These are phyloP conservation scores for Pelodytes ibericus DNA, from an alignment of 2,797 vertebrate genomes.

Conservation along the genomic window DNA sequence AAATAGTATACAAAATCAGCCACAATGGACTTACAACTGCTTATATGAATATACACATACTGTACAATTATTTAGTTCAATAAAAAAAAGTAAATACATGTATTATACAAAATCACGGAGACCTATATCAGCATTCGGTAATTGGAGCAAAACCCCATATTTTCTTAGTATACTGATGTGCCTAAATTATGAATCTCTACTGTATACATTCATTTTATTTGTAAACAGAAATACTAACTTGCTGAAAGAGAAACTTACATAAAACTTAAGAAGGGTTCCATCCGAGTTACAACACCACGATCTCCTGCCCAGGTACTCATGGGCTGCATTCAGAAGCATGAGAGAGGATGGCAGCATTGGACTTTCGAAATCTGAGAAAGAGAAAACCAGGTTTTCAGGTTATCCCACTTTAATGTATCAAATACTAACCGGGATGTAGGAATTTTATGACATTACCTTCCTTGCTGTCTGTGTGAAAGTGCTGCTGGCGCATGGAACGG, in stretches of 20 bases:
- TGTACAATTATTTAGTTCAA: too few species aligned
- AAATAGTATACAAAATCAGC: too few species aligned
- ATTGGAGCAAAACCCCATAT: too few species aligned
- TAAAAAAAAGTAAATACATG: too few species aligned
- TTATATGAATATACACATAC: too few species aligned
- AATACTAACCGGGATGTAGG: background rate
- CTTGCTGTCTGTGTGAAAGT: slow-evolving; percentile 78
- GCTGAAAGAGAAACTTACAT: slow-evolving; percentile 80
- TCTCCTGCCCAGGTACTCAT: slow-evolving; percentile 92
- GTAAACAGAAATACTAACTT: too few species aligned
- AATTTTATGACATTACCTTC: slow-evolving; percentile 74
- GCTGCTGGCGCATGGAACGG: slow-evolving; percentile 80
- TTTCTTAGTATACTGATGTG: too few species aligned
- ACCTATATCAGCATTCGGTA: too few species aligned
- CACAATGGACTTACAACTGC: too few species aligned
- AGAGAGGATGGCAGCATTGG: slow-evolving; percentile 93
- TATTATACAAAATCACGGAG: too few species aligned
- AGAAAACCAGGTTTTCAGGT: slow-evolving; percentile 33
- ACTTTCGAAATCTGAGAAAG: slow-evolving; percentile 77
- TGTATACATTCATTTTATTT: too few species aligned
- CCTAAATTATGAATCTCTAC: too few species aligned
- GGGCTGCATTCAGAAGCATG: slow-evolving; percentile 94
- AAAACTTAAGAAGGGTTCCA: slow-evolving; percentile 92
- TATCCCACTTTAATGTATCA: background rate
- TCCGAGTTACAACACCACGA: slow-evolving; percentile 94